These are phyloP conservation scores for Drosophila sulfurigaster DNA, from an alignment of 1,140 invertebrate species.

Conservation along the genomic window DNA sequence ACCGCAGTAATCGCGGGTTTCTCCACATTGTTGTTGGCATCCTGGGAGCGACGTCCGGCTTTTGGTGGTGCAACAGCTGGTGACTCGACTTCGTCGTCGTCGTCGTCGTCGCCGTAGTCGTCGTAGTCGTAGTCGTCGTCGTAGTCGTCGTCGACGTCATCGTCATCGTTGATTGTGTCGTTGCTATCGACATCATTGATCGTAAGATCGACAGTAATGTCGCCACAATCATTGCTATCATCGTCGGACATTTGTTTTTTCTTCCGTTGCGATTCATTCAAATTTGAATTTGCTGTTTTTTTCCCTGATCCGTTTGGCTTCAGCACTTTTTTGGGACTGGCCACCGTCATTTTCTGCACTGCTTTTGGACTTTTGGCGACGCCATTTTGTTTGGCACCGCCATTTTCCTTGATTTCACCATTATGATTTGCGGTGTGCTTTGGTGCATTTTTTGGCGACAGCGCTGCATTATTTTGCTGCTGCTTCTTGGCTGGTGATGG, in stretches of 20 bases:
- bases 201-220: neutral
- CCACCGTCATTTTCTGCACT: no score
- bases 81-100: neutral
- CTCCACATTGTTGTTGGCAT: neutral
- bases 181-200: neutral
- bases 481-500: neutral
- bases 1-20: neutral
- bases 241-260: neutral
- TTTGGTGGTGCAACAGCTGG: neutral
- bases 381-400: slow-evolving; percentile 5
- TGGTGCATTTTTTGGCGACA: neutral
- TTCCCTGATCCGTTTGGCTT: no score
- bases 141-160: neutral
- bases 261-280: no score
- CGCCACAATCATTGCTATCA: neutral
- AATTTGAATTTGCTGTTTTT: no score
- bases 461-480: neutral
- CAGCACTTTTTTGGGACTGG: no score
- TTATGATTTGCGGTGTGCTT: neutral
- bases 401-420: neutral
- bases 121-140: no score
- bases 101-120: no score
- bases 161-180: neutral
- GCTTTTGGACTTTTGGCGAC: neutral
- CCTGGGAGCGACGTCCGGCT: neutral